These are phyloP conservation scores for Ips typographus DNA, from an alignment of 1,140 invertebrate genomes.

Conservation along the genomic window DNA sequence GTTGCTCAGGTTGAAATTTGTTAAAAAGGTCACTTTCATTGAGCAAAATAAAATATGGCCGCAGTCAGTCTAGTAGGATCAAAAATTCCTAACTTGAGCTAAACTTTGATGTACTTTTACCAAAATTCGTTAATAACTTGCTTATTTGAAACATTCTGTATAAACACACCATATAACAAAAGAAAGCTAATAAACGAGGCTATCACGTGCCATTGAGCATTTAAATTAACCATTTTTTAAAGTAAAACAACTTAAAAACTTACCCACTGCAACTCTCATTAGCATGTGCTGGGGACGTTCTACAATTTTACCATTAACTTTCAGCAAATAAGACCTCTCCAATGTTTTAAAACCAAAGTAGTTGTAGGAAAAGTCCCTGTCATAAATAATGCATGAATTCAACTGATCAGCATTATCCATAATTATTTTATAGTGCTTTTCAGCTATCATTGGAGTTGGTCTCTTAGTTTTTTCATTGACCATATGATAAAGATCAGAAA, in stretches of 20 bases:
- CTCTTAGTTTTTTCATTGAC: conserved; percentile 71
- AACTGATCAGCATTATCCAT: conserved; percentile 84
- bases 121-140: too few relatives aligned
- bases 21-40: too few relatives aligned
- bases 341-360: conserved; percentile 99
- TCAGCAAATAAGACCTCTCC: conserved; percentile 93
- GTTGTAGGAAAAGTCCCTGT: conserved; percentile 96
- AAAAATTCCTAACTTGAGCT: too few relatives aligned
- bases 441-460: conserved; percentile 80
- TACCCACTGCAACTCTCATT: conserved; percentile 94
- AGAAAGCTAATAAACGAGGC: too few relatives aligned
- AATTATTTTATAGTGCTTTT: conserved; percentile 81
- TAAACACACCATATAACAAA: too few relatives aligned
- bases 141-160: too few relatives aligned
- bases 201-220: too few relatives aligned
- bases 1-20: too few relatives aligned
- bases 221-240: conserved; percentile 3
- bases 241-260: background rate
- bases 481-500: conserved; percentile 82
- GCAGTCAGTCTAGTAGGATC: too few relatives aligned
- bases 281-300: conserved; percentile 98
- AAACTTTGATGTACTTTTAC: too few relatives aligned
- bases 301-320: conserved; percentile 90
- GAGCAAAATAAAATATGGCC: too few relatives aligned
- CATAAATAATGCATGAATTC: conserved; percentile 97